Conservation (phyloP, 1,140 invertebrate genomes). For the Sinella curviseta region DNA sequence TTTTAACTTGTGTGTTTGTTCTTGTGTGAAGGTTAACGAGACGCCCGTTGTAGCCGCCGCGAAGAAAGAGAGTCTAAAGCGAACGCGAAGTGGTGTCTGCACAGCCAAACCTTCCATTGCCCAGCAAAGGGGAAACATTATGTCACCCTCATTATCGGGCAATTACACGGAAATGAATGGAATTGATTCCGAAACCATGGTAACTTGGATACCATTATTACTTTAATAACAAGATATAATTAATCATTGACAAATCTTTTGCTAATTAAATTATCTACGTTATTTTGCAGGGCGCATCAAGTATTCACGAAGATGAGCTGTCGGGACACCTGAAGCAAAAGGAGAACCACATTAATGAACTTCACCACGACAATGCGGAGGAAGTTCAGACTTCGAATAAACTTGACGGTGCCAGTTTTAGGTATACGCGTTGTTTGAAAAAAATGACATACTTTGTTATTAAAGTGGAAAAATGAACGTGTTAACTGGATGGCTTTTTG, state of each 20-base stretch:
- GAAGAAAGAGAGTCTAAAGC: background rate
- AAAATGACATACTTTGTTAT: background rate
- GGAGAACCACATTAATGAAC: slow-evolving; percentile 8
- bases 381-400: slow-evolving; percentile 12
- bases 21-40: background rate
- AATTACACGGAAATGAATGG: slow-evolving; percentile 33
- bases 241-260: background rate
- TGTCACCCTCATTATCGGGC: slow-evolving; percentile 34
- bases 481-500: background rate
- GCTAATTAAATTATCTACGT: background rate
- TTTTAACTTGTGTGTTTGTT: background rate
- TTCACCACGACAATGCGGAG: background rate
- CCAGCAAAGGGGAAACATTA: slow-evolving; percentile 11
- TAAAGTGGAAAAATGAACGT: background rate
- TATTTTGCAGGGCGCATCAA: slow-evolving; percentile 11
- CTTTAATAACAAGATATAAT: background rate
- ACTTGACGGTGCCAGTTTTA: slow-evolving; percentile 10
- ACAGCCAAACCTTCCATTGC: background rate
- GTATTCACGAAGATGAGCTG: slow-evolving; percentile 25
- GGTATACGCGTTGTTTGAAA: background rate
- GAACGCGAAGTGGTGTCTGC: background rate
- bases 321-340: slow-evolving; percentile 21
- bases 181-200: slow-evolving; percentile 32
- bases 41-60: background rate
- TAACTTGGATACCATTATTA: background rate